These are phyloP conservation scores for Hybognathus amarus DNA, from an alignment of 2,797 vertebrate genomes.

Conservation along the genomic window DNA sequence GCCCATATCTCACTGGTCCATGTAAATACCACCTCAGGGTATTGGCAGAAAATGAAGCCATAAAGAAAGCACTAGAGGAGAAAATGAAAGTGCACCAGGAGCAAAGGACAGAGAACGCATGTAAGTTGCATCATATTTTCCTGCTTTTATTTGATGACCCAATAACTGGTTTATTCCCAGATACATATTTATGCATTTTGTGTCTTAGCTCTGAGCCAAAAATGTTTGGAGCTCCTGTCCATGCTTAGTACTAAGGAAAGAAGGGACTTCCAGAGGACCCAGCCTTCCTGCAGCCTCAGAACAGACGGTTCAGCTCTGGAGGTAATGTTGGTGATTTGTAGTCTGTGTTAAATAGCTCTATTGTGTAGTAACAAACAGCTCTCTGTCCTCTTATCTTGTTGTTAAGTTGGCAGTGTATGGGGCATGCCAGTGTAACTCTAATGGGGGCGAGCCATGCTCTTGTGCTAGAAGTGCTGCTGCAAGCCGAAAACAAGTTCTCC, in stretches of 20 bases:
- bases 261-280: slow-evolving; percentile 76
- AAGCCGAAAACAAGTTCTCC: slow-evolving; percentile 82
- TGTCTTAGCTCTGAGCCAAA: slow-evolving; percentile 80
- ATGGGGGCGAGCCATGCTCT: slow-evolving; percentile 76
- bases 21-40: slow-evolving; percentile 71
- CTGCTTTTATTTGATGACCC: background rate
- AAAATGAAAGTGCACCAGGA: slow-evolving; percentile 79
- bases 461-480: slow-evolving; percentile 84
- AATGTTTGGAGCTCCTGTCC: slow-evolving; percentile 83
- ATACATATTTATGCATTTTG: slow-evolving; percentile 13
- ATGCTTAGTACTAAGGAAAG: slow-evolving; percentile 83
- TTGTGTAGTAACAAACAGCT: background rate
- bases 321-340: slow-evolving; percentile 69
- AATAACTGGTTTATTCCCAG: background rate
- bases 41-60: slow-evolving; percentile 81
- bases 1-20: background rate
- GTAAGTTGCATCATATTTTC: slow-evolving; percentile 72
- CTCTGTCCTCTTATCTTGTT: slow-evolving; percentile 45
- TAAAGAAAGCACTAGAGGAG: slow-evolving; percentile 80
- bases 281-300: slow-evolving; percentile 64
- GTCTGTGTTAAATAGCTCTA: background rate
- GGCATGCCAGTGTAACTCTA: slow-evolving; percentile 80
- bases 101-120: slow-evolving; percentile 82
- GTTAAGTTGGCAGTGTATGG: slow-evolving; percentile 84
- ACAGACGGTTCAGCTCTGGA: slow-evolving; percentile 81